Conservation (phyloP, 2,888 invertebrate species). For the Caenorhabditis angaria region DNA sequence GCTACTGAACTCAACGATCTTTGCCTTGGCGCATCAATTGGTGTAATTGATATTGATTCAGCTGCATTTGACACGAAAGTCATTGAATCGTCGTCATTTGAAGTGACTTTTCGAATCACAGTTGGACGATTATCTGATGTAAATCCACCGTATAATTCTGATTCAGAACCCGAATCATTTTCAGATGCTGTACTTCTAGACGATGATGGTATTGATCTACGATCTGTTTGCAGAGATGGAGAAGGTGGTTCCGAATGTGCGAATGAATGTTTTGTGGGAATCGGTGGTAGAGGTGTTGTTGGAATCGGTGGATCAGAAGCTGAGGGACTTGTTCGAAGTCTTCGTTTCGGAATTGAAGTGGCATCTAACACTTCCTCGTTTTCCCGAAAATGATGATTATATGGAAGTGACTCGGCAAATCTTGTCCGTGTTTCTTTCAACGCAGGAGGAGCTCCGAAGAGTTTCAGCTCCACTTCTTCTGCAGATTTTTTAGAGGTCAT, state of each 20-base stretch:
- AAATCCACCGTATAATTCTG: conserved; percentile 28
- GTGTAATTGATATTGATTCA: conserved; percentile 61
- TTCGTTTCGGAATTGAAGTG: not conserved
- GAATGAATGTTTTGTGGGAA: conserved; percentile 17
- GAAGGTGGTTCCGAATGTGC: conserved; percentile 43
- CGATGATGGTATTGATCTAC: conserved; percentile 10
- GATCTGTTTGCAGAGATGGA: conserved; percentile 10
- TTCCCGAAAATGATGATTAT: conserved; percentile 16
- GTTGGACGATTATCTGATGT: conserved; percentile 34
- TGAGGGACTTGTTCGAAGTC: conserved; percentile 20
- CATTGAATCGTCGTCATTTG: conserved; percentile 49
- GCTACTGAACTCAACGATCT: conserved; percentile 55
- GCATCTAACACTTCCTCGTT: conserved; percentile 1
- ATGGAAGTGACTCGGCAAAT: conserved; percentile 37
- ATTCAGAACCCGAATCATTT: conserved; percentile 15
- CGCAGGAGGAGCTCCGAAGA: conserved; percentile 63
- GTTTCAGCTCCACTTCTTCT: conserved; percentile 43
- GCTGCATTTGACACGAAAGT: conserved; percentile 54
- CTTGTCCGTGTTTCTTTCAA: conserved; percentile 9
- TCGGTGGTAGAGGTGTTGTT: conserved; percentile 26
- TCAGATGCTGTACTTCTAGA: conserved; percentile 10
- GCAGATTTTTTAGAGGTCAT: conserved; percentile 4
- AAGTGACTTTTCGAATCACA: conserved; percentile 48
- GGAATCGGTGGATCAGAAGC: conserved; percentile 39
- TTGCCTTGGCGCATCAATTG: conserved; percentile 51